A percentile compares a stretch with the other conserved stretches of the same genome.
These are phyloP conservation scores for Strigamia crassipes DNA, from an alignment of 2,888 invertebrate genomes.

Conservation along the genomic window DNA sequence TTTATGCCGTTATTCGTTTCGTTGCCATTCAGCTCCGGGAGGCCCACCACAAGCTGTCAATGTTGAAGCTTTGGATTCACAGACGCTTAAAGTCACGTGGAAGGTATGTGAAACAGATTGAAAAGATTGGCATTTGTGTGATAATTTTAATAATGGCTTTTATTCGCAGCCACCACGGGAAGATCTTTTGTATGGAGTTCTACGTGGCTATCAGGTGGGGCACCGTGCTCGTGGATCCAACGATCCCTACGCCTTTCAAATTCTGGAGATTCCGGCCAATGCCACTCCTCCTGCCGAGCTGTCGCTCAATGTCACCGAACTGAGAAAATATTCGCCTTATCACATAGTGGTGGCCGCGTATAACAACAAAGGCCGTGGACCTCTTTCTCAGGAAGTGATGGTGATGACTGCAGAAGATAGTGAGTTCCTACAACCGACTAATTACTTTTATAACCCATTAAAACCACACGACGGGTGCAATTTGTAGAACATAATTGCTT, in stretches of 20 bases:
- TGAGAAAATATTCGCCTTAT: conserved; percentile 59
- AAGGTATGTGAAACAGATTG: conserved; percentile 54
- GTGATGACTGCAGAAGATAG: conserved; percentile 59
- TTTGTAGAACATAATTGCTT: conserved; percentile 36
- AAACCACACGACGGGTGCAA: conserved; percentile 40
- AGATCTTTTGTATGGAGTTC: conserved; percentile 73
- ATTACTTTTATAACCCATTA: conserved; percentile 42
- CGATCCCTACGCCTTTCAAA: conserved; percentile 45
- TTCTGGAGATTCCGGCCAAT: conserved; percentile 48
- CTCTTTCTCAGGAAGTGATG: conserved; percentile 55
- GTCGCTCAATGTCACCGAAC: conserved; percentile 54
- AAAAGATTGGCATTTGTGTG: not conserved
- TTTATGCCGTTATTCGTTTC: not conserved
- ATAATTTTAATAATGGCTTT: not conserved
- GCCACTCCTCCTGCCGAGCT: conserved; percentile 47
- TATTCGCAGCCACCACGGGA: conserved; percentile 65
- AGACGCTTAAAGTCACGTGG: conserved; percentile 57
- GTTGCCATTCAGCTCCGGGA: conserved; percentile 49
- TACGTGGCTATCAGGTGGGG: conserved; percentile 76
- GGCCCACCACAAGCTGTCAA: conserved; percentile 55
- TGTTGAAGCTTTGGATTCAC: conserved; percentile 57
- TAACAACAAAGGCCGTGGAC: conserved; percentile 57
- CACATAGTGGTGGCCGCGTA: conserved; percentile 57
- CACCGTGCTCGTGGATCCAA: conserved; percentile 58
- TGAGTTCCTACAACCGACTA: conserved; percentile 51